Percentiles rank a stretch among this genome's conserved stretches.
phyloP scores from a whole-genome alignment of 2,797 vertebrate species.

The Macropodus opercularis region DNA sequence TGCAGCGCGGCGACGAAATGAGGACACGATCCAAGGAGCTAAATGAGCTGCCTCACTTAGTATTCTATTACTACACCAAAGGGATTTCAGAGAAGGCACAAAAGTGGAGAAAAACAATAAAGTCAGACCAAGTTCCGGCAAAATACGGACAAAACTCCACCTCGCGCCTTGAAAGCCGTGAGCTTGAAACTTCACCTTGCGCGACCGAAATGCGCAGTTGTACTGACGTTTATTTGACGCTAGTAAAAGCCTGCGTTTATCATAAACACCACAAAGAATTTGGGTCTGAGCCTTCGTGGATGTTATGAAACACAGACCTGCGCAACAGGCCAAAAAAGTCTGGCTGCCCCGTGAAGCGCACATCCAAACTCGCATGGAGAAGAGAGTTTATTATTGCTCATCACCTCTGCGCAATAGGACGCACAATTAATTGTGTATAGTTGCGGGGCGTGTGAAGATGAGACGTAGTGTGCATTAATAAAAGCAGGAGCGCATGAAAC shows the following conservation, averaged over 20 bases:
- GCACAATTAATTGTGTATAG: not conserved
- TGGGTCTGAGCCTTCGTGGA: conserved; percentile 16
- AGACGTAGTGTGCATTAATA: conserved; percentile 11
- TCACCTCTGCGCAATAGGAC: conserved; percentile 18
- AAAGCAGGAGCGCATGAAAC: conserved; percentile 24
- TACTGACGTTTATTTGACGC: not conserved
- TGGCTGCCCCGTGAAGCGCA: not conserved
- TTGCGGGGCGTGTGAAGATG: not conserved
- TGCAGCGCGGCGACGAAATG: conserved; percentile 77
- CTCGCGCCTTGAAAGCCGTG: not conserved
- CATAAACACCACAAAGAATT: conserved; percentile 23
- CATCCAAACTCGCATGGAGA: not conserved
- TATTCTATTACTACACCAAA: conserved; percentile 74
- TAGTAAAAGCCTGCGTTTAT: not conserved
- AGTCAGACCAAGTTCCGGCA: conserved; percentile 61
- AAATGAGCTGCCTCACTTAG: conserved; percentile 79
- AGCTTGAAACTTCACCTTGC: not conserved
- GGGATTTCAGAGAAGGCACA: conserved; percentile 60
- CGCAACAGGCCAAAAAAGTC: conserved; percentile 32
- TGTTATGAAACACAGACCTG: conserved; percentile 32
- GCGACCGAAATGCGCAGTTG: not conserved
- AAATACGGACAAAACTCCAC: conserved; percentile 30
- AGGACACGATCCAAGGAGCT: conserved; percentile 79
- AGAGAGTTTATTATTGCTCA: not conserved
- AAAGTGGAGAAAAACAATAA: conserved; percentile 42